A percentile compares a stretch with the other conserved stretches of the same genome.
Evolutionary conservation across 2,113 vertebrate genomes (phyloP).

Genomic region (Pungitius pungitius): DNA sequence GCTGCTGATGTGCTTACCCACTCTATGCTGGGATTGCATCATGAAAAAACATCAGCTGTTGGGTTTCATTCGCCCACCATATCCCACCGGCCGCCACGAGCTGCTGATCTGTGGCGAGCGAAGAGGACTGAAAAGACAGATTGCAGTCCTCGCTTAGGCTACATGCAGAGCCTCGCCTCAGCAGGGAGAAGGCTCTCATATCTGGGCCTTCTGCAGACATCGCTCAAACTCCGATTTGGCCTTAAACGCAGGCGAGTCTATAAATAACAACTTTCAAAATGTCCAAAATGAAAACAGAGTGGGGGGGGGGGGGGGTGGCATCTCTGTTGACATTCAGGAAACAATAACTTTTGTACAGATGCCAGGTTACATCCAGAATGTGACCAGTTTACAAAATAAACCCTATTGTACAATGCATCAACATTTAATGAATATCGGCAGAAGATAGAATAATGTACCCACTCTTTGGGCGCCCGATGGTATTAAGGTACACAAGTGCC

Average conservation of each 20-base stretch:
- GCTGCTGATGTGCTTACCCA: slow-evolving; percentile 47
- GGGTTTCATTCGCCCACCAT: slow-evolving; percentile 51
- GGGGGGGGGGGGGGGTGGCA: background rate
- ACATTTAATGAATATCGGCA: background rate
- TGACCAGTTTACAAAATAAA: slow-evolving; percentile 20
- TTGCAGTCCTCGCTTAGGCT: slow-evolving; percentile 10
- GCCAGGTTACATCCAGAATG: slow-evolving; percentile 2
- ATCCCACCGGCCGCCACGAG: slow-evolving; percentile 32
- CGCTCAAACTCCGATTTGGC: background rate
- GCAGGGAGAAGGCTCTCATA: slow-evolving; percentile 16
- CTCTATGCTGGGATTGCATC: slow-evolving; percentile 65
- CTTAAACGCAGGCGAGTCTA: background rate
- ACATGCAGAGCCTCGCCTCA: background rate
- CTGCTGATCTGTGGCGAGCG: slow-evolving; percentile 42
- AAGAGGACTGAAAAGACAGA: slow-evolving; percentile 35
- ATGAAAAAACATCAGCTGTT: slow-evolving; percentile 65
- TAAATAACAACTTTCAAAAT: slow-evolving; percentile 22
- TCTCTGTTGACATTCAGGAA: slow-evolving; percentile 10
- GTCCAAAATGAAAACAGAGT: slow-evolving; percentile 16
- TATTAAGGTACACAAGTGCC: background rate
- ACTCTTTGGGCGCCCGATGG: background rate
- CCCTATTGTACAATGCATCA: background rate
- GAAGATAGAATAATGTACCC: background rate
- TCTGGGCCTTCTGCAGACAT: background rate
- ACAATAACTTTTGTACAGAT: slow-evolving; percentile 16